These are phyloP conservation scores for Diarsia brunnea DNA, from an alignment of 2,888 invertebrate species.

Conservation along the genomic window DNA sequence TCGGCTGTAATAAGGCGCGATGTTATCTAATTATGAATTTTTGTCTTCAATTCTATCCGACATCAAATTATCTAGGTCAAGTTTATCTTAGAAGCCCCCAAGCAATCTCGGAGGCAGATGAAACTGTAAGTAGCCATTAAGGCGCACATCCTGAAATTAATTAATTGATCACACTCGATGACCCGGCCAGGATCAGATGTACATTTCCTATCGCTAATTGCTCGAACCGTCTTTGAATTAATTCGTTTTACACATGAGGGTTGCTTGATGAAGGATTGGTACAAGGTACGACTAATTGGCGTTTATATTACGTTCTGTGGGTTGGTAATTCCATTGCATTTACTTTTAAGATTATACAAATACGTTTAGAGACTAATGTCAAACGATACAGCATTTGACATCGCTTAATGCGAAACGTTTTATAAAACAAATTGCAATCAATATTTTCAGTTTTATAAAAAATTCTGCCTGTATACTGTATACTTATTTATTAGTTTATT, in stretches of 20 bases:
- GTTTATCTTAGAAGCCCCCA: not conserved
- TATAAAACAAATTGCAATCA: no score
- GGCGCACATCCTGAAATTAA: conserved; percentile 51
- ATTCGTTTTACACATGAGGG: conserved; percentile 49
- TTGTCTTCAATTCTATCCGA: not conserved
- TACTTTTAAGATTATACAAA: no score
- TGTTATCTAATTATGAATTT: no score
- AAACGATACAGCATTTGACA: no score
- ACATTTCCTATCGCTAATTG: conserved; percentile 65
- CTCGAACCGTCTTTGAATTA: conserved; percentile 54
- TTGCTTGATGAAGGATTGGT: conserved; percentile 8
- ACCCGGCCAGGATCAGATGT: conserved; percentile 50
- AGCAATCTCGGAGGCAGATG: conserved; percentile 24
- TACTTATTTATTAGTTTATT: no score
- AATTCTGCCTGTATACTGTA: no score
- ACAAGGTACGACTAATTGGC: not conserved
- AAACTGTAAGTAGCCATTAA: conserved; percentile 45
- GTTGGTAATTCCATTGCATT: no score
- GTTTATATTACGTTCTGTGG: not conserved
- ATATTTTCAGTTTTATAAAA: no score
- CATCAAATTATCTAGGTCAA: not conserved
- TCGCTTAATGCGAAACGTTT: no score
- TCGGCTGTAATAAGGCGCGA: no score
- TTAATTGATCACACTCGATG: conserved; percentile 58
- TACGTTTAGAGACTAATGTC: no score